A percentile compares a stretch with the other conserved stretches of the same genome.
Conservation (phyloP, 1,140 invertebrate genomes). For the Scaptomyza hsui region DNA sequence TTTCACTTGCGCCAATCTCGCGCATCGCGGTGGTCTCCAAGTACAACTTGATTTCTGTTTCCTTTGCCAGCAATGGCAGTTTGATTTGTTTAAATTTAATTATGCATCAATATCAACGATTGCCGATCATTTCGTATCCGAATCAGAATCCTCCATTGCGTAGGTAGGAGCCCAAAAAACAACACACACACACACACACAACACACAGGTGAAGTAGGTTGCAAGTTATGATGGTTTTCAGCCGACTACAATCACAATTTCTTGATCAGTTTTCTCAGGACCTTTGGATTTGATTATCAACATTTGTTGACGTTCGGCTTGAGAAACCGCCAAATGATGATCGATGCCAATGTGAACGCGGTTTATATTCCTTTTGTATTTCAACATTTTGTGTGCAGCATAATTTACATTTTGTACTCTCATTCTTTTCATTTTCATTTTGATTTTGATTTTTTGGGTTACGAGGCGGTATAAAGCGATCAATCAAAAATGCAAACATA, state of each 20-base stretch:
- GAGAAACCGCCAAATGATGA: conserved; percentile 73
- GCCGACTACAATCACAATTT: conserved; percentile 34
- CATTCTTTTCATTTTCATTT: conserved; percentile 31
- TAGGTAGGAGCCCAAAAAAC: conserved; percentile 47
- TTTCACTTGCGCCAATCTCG: conserved; percentile 68
- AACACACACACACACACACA: background rate
- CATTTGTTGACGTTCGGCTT: conserved; percentile 48
- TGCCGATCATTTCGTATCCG: conserved; percentile 47
- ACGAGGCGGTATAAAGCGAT: conserved; percentile 70
- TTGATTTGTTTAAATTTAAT: conserved; percentile 83
- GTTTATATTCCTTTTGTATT: conserved; percentile 6
- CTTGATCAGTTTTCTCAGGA: conserved; percentile 27
- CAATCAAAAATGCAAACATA: conserved; percentile 82
- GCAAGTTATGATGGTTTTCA: conserved; percentile 21
- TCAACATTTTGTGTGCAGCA: conserved; percentile 19
- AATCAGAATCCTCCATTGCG: conserved; percentile 35
- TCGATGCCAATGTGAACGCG: conserved; percentile 57
- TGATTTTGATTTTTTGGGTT: conserved; percentile 39
- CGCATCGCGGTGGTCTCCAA: conserved; percentile 66
- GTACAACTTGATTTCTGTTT: conserved; percentile 83
- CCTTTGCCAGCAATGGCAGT: conserved; percentile 71
- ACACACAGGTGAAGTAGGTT: conserved; percentile 19
- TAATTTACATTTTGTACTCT: conserved; percentile 73
- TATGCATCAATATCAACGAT: conserved; percentile 76
- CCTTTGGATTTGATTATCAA: conserved; percentile 80